Conservation (phyloP, 1,140 invertebrate species). For the Cotesia typhae region DNA sequence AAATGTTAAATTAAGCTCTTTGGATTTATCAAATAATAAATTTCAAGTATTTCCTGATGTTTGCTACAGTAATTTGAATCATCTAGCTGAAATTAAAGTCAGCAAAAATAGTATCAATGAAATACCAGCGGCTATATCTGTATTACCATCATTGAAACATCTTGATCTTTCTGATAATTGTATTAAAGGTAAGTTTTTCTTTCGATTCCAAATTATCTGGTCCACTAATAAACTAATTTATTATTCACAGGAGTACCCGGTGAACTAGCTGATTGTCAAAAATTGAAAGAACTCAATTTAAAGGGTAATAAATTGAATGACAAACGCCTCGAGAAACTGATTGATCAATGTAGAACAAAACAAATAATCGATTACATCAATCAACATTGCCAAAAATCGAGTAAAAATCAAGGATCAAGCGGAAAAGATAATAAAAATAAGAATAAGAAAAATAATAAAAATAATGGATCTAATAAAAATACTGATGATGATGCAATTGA, state of each 20-base stretch:
- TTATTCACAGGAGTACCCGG: constrained; percentile 48
- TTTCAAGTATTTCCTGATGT: constrained; percentile 73
- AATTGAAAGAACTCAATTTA: constrained; percentile 68
- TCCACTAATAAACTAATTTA: background rate
- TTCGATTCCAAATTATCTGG: too few relatives aligned
- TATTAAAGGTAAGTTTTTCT: constrained; percentile 69
- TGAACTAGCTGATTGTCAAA: constrained; percentile 54
- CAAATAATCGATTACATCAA: constrained; percentile 76
- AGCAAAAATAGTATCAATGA: constrained; percentile 73
- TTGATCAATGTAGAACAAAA: constrained; percentile 75
- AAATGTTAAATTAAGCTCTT: constrained; percentile 67
- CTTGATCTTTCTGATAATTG: constrained; percentile 77
- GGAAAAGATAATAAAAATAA: constrained; percentile 59
- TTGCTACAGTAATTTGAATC: constrained; percentile 69
- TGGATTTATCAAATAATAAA: constrained; percentile 78
- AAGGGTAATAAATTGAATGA: constrained; percentile 79
- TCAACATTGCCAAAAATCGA: constrained; percentile 68
- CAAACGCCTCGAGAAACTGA: constrained; percentile 76
- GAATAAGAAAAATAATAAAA: constrained; percentile 64
- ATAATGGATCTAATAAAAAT: constrained; percentile 44
- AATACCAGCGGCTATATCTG: constrained; percentile 70
- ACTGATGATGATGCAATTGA: constrained; percentile 54
- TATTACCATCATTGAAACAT: constrained; percentile 72
- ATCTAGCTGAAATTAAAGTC: constrained; percentile 75
- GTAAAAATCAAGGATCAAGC: constrained; percentile 46